Evolutionary conservation across 2,797 vertebrate genomes (phyloP).

Genomic region (Cephalopachus bancanus): DNA sequence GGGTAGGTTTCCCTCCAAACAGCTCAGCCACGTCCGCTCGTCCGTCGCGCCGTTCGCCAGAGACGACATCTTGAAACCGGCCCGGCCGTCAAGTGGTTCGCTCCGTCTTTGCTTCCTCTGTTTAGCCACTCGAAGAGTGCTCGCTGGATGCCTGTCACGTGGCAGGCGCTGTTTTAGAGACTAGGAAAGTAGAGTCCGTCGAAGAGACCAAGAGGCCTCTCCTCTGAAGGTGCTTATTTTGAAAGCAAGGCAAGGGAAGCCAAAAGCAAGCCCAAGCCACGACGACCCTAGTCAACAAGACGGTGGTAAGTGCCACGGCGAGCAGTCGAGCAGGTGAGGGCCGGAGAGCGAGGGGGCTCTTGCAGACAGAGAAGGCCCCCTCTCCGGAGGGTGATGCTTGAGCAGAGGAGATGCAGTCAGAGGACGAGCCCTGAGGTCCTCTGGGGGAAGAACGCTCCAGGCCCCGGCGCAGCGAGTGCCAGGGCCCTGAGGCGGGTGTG

Average conservation of each 20-base stretch:
- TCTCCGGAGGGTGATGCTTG: not conserved
- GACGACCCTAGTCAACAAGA: rapidly evolving
- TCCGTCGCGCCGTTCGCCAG: not conserved
- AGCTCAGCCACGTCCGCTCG: not conserved
- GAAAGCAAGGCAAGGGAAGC: not conserved
- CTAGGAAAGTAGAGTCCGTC: too few relatives aligned
- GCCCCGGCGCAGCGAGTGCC: too few relatives aligned
- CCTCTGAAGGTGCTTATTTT: not conserved
- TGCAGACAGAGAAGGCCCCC: not conserved
- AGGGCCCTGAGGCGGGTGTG: not conserved
- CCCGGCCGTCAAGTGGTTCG: too few relatives aligned
- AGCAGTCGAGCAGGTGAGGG: not conserved
- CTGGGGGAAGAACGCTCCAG: not conserved
- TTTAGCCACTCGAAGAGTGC: not conserved
- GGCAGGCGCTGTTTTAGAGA: not conserved
- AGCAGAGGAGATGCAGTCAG: not conserved
- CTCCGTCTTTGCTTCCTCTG: not conserved
- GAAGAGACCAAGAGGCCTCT: not conserved
- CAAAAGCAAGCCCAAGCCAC: not conserved
- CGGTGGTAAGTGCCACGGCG: too few relatives aligned
- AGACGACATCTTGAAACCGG: not conserved
- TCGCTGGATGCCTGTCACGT: not conserved
- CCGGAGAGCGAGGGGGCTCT: not conserved
- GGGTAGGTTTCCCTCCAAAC: not conserved
- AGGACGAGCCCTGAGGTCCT: not conserved